Evolutionary conservation across 2,113 vertebrate species (phyloP).

Genomic region (Lepus americanus): DNA sequence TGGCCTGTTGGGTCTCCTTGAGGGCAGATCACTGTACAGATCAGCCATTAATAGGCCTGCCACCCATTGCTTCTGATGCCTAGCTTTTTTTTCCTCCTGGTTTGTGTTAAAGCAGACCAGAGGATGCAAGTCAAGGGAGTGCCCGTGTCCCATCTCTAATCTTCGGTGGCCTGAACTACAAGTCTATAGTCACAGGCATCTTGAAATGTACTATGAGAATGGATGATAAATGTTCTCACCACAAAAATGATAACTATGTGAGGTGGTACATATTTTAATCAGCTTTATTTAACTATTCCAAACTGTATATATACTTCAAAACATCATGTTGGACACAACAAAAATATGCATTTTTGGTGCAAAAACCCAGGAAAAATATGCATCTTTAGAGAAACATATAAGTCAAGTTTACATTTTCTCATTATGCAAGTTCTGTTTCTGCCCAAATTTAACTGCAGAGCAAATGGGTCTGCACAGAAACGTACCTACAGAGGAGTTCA

Average conservation of each 20-base stretch:
- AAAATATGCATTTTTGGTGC: neutral
- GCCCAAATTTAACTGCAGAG: neutral
- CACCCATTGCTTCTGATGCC: too few species aligned
- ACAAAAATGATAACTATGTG: neutral
- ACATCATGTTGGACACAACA: neutral
- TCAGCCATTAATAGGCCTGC: too few species aligned
- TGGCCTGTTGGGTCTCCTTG: too few species aligned
- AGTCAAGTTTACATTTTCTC: neutral
- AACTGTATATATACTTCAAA: neutral
- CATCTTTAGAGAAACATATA: neutral
- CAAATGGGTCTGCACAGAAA: neutral
- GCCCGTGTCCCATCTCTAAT: too few species aligned
- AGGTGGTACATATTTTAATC: neutral
- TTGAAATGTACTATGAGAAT: neutral
- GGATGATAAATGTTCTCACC: neutral
- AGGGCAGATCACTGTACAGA: too few species aligned
- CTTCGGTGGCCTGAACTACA: too few species aligned
- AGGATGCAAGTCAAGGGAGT: too few species aligned
- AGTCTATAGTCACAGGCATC: too few species aligned
- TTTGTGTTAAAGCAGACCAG: too few species aligned
- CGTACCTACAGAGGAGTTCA: neutral
- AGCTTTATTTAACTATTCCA: neutral
- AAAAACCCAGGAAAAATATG: too few species aligned
- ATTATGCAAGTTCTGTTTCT: neutral
- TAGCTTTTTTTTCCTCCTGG: too few species aligned